Evolutionary conservation across 2,888 invertebrate species (phyloP).

Genomic region (Cotesia congregata): DNA sequence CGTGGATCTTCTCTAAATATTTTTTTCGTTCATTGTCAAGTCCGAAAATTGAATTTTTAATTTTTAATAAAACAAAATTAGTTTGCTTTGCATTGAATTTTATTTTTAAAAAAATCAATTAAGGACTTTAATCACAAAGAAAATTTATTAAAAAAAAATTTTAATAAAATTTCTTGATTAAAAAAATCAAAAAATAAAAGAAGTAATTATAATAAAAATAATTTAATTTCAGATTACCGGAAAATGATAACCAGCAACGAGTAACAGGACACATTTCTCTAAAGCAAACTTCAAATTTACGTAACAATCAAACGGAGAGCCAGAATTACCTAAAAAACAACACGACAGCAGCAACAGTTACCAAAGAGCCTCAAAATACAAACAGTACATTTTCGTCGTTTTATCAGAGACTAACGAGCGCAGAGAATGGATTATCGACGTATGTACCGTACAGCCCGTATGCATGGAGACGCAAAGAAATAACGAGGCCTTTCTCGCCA

Average conservation of each 20-base stretch:
- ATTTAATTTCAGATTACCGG: constrained; percentile 61
- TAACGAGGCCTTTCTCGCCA: constrained; percentile 61
- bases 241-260: constrained; percentile 47
- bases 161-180: not conserved
- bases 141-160: not conserved
- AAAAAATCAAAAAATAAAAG: not conserved
- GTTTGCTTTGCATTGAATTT: too few species aligned
- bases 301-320: constrained; percentile 57
- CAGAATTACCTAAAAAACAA: constrained; percentile 59
- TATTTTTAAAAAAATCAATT: not conserved
- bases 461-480: constrained; percentile 62
- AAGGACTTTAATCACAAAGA: not conserved
- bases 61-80: not conserved
- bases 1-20: constrained; percentile 10
- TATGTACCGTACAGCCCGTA: constrained; percentile 67
- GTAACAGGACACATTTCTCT: constrained; percentile 63
- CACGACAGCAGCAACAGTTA: constrained; percentile 34
- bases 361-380: constrained; percentile 58
- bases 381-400: constrained; percentile 53
- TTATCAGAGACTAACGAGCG: constrained; percentile 60
- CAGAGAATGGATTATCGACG: constrained; percentile 60
- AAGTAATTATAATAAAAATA: not conserved
- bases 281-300: constrained; percentile 63
- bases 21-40: constrained; percentile 1
- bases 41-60: not conserved